Base-by-base conservation (phyloP, 2,113 vertebrate genomes). In the Myocastor coypus region DNA sequence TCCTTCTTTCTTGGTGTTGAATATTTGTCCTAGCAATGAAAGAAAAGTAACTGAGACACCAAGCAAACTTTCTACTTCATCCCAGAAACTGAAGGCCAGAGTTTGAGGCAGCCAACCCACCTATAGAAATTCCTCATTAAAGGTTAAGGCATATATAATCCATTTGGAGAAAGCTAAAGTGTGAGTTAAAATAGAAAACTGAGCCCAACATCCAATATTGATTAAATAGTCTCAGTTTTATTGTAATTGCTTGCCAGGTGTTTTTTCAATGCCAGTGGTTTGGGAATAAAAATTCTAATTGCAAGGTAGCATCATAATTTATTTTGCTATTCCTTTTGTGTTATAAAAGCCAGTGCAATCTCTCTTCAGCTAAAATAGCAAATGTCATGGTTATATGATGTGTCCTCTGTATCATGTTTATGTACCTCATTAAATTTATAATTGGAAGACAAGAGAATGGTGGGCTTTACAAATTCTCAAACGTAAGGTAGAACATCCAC, bases 201-300 rank as follows among this genome's bases (percentile, higher is more conserved):
- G 2, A 93, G n/a, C 69, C 14, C 96, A 94, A 40, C 63, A 91
- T 92, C 89, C 85, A 52, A 46, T 11, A 89, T 30, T 22, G n/a
- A 95, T 94, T 94, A 94, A 97, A 97, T 20, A 4, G 71, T 86
- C 59, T 19, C 71, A 86, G 89, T 87, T 96, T 96, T 81, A 97
- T 96, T 68, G 68, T 90, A 96, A 97, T 94, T 94, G 97, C 83
- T 92, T 90, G 92, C 34, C 5, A 10, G 57, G 61, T 37, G 2
- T 37, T 63, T 97, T 96, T 86, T 82, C 78, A 89, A 93, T 34
- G 2, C 66, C 77, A 46, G 57, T 82, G 84, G 86, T 94, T 96
- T 95, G 89, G 8, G 40, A 96, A 87, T 34, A 93, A 96, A 97
- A 96, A 95, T 81, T 87, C 97, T 97, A 86, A 97, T 98, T 97